phyloP scores from a whole-genome alignment of 1,140 invertebrate species.

The Aporrectodea caliginosa region DNA sequence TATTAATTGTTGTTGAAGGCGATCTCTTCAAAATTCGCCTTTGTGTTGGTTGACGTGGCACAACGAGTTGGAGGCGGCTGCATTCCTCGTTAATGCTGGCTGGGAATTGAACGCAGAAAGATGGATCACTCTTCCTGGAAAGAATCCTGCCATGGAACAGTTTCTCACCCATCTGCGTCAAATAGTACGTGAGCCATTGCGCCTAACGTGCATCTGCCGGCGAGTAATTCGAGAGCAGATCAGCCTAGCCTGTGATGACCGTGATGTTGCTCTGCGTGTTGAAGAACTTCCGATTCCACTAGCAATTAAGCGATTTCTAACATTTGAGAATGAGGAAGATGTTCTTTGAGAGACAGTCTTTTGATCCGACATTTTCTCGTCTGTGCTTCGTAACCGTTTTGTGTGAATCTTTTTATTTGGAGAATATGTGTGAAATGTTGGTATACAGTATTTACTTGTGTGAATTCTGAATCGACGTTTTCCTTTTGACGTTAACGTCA shows the following conservation, averaged over 20 bases:
- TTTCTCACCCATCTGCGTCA: too few species aligned
- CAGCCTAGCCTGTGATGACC: background rate
- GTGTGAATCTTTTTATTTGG: background rate
- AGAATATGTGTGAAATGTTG: background rate
- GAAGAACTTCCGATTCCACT: background rate
- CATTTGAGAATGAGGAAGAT: background rate
- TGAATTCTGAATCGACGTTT: too few species aligned
- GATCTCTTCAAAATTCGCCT: conserved; percentile 21
- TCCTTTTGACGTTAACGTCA: too few species aligned
- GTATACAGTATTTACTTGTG: too few species aligned
- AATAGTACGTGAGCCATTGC: background rate
- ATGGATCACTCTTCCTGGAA: conserved; percentile 24
- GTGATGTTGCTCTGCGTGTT: conserved; percentile 28
- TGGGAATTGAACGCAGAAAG: conserved; percentile 23
- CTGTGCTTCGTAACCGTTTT: background rate
- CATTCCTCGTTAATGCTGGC: conserved; percentile 18
- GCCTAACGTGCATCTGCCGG: background rate
- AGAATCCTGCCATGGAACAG: conserved; percentile 2
- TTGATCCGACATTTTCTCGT: too few species aligned
- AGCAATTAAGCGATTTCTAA: background rate
- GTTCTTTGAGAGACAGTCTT: background rate
- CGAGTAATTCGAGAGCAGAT: background rate
- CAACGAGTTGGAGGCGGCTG: conserved; percentile 8
- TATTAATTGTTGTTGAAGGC: too few species aligned
- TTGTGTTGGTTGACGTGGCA: conserved; percentile 28